Conservation (phyloP, 2,113 vertebrate genomes). For the Hystrix brachyura region DNA sequence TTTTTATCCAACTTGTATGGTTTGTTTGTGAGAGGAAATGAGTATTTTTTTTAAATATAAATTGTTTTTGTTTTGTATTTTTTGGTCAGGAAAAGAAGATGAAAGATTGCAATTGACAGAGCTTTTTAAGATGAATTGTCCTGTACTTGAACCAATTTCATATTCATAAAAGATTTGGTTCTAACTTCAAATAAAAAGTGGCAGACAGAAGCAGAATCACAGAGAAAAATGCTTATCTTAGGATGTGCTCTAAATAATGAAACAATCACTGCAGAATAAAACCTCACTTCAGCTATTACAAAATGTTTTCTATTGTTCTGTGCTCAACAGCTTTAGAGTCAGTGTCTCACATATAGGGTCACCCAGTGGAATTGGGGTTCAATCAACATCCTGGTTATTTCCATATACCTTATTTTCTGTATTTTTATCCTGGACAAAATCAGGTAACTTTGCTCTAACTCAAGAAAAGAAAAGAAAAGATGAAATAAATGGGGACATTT, state of each 20-base stretch:
- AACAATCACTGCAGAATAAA: slow-evolving; percentile 50
- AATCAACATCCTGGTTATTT: slow-evolving; percentile 29
- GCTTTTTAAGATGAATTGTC: slow-evolving; percentile 38
- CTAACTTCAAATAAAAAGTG: slow-evolving; percentile 64
- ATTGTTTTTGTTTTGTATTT: background rate
- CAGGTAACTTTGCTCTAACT: background rate
- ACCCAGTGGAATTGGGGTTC: background rate
- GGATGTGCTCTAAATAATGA: slow-evolving; percentile 65
- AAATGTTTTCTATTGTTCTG: slow-evolving; percentile 54
- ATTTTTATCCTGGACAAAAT: background rate
- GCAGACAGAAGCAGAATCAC: slow-evolving; percentile 45
- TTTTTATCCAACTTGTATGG: slow-evolving; percentile 3
- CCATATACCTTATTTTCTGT: slow-evolving; percentile 28
- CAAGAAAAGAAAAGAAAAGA: background rate
- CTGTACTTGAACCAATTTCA: slow-evolving; percentile 55
- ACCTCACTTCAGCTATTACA: background rate
- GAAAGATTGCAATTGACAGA: background rate
- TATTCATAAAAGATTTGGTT: slow-evolving; percentile 60
- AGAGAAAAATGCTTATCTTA: slow-evolving; percentile 41
- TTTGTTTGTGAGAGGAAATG: slow-evolving; percentile 37
- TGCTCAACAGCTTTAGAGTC: background rate
- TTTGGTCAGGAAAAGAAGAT: slow-evolving; percentile 37
- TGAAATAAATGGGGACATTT: background rate
- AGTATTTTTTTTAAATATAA: slow-evolving; percentile 37
- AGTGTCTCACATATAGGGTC: background rate